Evolutionary conservation across 2,888 invertebrate species (phyloP).

Genomic region (Drosophila koepferae): DNA sequence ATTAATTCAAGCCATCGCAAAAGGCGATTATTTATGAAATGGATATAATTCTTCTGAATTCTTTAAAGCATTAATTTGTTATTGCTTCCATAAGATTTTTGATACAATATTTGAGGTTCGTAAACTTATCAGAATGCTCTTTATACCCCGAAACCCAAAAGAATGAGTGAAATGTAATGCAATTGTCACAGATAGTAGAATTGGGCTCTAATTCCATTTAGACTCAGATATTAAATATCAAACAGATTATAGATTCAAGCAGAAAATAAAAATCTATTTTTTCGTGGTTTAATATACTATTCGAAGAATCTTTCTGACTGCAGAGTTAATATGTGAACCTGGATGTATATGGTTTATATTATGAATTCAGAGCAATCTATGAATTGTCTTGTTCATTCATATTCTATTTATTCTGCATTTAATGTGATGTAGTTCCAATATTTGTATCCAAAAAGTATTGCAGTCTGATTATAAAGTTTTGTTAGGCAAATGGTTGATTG

Average conservation of each 20-base stretch:
- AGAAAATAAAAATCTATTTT: neutral
- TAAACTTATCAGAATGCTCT: neutral
- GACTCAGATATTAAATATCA: neutral
- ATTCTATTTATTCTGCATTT: neutral
- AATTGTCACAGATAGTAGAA: neutral
- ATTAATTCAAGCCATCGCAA: slow-evolving; percentile 9
- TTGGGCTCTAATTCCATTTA: no score
- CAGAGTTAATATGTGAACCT: neutral
- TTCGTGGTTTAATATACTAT: neutral
- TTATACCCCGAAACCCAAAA: slow-evolving; percentile 1
- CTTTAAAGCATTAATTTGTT: neutral
- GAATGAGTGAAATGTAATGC: neutral
- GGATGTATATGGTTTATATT: no score
- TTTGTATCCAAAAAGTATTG: neutral
- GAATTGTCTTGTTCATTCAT: neutral
- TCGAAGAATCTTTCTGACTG: neutral
- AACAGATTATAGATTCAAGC: neutral
- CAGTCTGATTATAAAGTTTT: no score
- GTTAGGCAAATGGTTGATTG: neutral
- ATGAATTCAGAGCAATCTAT: neutral
- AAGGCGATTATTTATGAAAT: slow-evolving; percentile 9
- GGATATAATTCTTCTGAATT: slow-evolving; percentile 7
- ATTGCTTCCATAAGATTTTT: slow-evolving; percentile 1
- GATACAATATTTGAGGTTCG: neutral
- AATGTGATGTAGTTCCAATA: neutral